phyloP scores from a whole-genome alignment of 1,140 invertebrate species.

The Yoshiicerus persimilis region DNA sequence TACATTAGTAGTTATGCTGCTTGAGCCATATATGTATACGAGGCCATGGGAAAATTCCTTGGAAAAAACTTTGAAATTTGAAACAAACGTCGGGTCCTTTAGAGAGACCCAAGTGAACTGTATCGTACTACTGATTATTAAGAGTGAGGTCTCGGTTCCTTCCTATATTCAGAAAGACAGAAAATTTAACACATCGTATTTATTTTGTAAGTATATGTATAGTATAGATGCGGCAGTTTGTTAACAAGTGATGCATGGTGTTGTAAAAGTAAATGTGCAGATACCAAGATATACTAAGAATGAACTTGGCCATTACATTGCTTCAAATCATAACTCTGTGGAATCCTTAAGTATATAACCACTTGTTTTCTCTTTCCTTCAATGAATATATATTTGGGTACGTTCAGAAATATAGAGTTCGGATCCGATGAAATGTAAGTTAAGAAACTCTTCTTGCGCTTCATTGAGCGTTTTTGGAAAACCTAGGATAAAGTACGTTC shows the following conservation, averaged over 20 bases:
- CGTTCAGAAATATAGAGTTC: neutral
- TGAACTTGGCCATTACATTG: neutral
- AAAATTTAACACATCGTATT: neutral
- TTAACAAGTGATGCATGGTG: no score
- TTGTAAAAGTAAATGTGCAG: neutral
- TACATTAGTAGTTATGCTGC: neutral
- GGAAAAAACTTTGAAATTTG: slow-evolving; percentile 39
- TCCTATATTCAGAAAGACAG: neutral
- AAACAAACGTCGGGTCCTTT: slow-evolving; percentile 37
- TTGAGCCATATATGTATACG: neutral
- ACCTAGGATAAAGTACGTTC: neutral
- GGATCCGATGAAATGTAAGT: neutral
- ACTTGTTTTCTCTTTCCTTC: neutral
- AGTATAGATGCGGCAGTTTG: no score
- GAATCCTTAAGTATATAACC: neutral
- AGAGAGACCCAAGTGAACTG: neutral
- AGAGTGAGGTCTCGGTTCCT: neutral
- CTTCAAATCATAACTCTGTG: neutral
- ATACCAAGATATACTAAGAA: neutral
- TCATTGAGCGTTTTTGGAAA: slow-evolving; percentile 27
- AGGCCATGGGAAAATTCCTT: slow-evolving; percentile 42
- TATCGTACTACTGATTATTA: neutral
- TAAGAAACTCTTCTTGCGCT: neutral
- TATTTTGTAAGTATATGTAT: neutral
- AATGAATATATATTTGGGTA: neutral